A percentile compares a stretch with the other conserved stretches of the same genome.
Evolutionary conservation across 2,113 vertebrate species (phyloP).

Genomic region (Taurulus bubalis): DNA sequence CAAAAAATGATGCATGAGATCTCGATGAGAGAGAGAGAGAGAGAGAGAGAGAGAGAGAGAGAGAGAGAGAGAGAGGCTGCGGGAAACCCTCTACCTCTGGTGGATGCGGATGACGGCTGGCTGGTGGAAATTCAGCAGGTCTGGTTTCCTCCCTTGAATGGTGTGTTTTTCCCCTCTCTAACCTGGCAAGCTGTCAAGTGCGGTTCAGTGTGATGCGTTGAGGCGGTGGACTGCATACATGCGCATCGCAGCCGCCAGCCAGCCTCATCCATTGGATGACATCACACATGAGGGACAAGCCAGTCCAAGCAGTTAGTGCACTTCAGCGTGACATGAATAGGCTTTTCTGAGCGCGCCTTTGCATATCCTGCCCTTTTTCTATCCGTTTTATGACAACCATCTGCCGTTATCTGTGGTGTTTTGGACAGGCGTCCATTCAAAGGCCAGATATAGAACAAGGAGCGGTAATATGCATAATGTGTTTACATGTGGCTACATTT

Average conservation of each 20-base stretch:
- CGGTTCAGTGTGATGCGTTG: constrained; percentile 79
- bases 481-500: not conserved
- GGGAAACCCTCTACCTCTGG: constrained; percentile 58
- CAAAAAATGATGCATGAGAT: constrained; percentile 67
- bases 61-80: constrained; percentile 13
- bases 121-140: constrained; percentile 81
- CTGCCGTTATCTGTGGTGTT: constrained; percentile 32
- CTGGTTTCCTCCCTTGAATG: constrained; percentile 76
- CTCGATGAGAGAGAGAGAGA: constrained; percentile 50
- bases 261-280: constrained; percentile 86
- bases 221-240: constrained; percentile 72
- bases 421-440: constrained; percentile 1
- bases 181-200: constrained; percentile 87
- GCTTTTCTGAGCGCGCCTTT: constrained; percentile 50
- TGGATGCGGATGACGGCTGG: constrained; percentile 85
- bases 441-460: not conserved
- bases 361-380: constrained; percentile 56
- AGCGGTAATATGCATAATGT: not conserved
- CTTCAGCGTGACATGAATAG: constrained; percentile 53
- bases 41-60: constrained; percentile 20
- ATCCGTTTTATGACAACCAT: constrained; percentile 42
- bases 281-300: constrained; percentile 82
- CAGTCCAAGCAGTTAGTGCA: constrained; percentile 65
- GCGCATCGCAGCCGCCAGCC: constrained; percentile 85
- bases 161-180: constrained; percentile 52